These are phyloP conservation scores for Cercopithecus mona DNA, from an alignment of 2,113 vertebrate species.

Conservation along the genomic window DNA sequence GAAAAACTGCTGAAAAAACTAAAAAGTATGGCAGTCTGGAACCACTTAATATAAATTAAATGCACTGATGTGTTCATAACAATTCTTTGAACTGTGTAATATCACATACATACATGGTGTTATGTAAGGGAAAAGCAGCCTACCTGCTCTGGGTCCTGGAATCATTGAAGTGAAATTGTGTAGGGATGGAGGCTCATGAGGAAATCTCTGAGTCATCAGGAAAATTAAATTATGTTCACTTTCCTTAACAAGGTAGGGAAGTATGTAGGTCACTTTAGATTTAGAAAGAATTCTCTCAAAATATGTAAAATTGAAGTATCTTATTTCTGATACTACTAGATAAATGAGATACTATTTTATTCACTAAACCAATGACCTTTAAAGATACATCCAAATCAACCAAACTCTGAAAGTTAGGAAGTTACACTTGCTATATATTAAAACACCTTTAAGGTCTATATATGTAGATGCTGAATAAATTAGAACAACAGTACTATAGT, in stretches of 20 bases:
- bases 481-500: background rate
- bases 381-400: background rate
- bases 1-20: background rate
- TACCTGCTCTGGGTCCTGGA: background rate
- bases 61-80: too few species aligned
- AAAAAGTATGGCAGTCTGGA: background rate
- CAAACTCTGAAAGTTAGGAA: background rate
- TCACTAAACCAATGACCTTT: background rate
- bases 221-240: background rate
- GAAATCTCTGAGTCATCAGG: too few species aligned
- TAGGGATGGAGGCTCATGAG: background rate
- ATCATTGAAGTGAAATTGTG: accelerated
- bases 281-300: background rate
- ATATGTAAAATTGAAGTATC: background rate
- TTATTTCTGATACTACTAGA: background rate
- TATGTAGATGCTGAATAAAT: background rate
- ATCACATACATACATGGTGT: background rate
- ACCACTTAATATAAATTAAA: background rate
- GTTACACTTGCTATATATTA: background rate
- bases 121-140: too few species aligned
- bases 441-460: background rate
- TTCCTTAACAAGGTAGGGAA: background rate
- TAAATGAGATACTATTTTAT: background rate
- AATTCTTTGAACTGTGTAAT: too few species aligned
- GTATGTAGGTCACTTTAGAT: background rate